phyloP scores from a whole-genome alignment of 2,797 vertebrate species.

The Typhlichthys subterraneus region DNA sequence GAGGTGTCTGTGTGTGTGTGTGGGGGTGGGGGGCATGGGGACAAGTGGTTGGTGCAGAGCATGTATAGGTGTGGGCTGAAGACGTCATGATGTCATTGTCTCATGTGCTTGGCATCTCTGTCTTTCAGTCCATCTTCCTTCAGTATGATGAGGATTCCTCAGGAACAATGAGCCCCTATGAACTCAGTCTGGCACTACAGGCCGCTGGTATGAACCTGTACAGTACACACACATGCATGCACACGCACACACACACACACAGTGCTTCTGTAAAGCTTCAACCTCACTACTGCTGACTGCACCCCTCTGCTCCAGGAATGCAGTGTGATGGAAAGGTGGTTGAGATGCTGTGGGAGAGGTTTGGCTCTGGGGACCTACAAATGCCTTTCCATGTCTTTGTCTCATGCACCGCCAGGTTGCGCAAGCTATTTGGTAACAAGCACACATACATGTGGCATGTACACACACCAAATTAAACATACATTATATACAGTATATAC shows the following conservation, averaged over 20 bases:
- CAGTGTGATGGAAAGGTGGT: slow-evolving; percentile 67
- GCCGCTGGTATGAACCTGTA: slow-evolving; percentile 64
- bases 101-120: slow-evolving; percentile 1
- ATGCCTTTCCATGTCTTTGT: slow-evolving; percentile 75
- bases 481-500: not conserved
- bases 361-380: slow-evolving; percentile 70
- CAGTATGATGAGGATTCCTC: slow-evolving; percentile 78
- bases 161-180: slow-evolving; percentile 80
- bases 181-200: slow-evolving; percentile 71
- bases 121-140: slow-evolving; percentile 69
- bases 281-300: not conserved
- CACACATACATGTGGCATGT: slow-evolving; percentile 1
- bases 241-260: slow-evolving; percentile 11
- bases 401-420: slow-evolving; percentile 74
- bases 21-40: not conserved
- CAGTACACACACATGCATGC: not conserved
- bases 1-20: slow-evolving; percentile 9
- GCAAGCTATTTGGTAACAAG: slow-evolving; percentile 74
- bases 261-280: slow-evolving; percentile 8
- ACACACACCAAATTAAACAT: slow-evolving; percentile 7
- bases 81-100: not conserved
- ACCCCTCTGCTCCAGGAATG: slow-evolving; percentile 62
- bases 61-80: not conserved
- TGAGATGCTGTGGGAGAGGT: slow-evolving; percentile 73
- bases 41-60: not conserved